phyloP scores from a whole-genome alignment of 2,888 invertebrate genomes.

The Lasioglossum calceatum region DNA sequence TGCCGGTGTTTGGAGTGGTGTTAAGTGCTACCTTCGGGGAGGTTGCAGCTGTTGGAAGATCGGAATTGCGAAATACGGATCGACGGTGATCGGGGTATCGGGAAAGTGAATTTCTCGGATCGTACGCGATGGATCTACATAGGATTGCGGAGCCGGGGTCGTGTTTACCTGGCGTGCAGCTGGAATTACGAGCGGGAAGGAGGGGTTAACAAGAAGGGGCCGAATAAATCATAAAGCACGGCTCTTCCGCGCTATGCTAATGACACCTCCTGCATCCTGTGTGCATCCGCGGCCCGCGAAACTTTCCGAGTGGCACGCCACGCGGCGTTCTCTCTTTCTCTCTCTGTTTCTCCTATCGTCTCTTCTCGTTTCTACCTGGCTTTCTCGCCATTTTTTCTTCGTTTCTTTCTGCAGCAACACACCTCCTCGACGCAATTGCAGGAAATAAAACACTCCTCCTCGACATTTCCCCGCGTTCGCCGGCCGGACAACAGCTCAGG shows the following conservation, averaged over 20 bases:
- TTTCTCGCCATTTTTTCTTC: background rate
- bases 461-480: conserved; percentile 51
- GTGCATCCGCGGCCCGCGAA: conserved; percentile 72
- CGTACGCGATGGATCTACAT: conserved; percentile 57
- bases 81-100: background rate
- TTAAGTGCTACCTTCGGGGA: conserved; percentile 29
- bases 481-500: conserved; percentile 40
- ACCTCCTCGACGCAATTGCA: conserved; percentile 70
- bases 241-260: conserved; percentile 77
- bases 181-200: conserved; percentile 69
- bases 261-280: conserved; percentile 80
- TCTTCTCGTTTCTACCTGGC: conserved; percentile 34
- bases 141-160: conserved; percentile 50
- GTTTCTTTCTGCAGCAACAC: conserved; percentile 63
- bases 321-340: conserved; percentile 28
- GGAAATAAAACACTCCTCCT: conserved; percentile 68
- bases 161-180: conserved; percentile 69
- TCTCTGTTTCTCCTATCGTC: background rate
- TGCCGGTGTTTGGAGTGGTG: conserved; percentile 10
- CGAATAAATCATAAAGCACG: conserved; percentile 81
- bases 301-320: conserved; percentile 62
- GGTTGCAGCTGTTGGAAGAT: conserved; percentile 1
- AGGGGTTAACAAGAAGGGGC: conserved; percentile 55
- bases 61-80: conserved; percentile 26
- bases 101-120: conserved; percentile 42